A percentile compares a stretch with the other conserved stretches of the same genome.
Evolutionary conservation across 2,797 vertebrate genomes (phyloP).

Genomic region (Cuniculus paca): DNA sequence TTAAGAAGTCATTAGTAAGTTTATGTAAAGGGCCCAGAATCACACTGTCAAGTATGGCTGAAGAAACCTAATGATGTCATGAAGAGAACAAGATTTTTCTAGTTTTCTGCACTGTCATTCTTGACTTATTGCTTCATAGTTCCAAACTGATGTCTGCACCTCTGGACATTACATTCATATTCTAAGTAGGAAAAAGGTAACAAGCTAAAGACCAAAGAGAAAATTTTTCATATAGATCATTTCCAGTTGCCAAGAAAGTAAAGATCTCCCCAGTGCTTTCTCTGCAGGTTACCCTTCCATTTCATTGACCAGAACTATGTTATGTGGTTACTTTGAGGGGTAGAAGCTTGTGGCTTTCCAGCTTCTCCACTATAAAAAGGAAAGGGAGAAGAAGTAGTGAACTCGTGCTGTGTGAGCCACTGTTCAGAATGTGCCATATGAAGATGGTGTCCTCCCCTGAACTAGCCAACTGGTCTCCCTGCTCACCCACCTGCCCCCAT

Average conservation of each 20-base stretch:
- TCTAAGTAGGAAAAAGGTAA: background rate
- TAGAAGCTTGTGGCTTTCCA: background rate
- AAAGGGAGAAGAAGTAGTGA: background rate
- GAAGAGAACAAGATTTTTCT: background rate
- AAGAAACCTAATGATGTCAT: background rate
- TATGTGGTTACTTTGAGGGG: background rate
- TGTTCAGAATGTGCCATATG: background rate
- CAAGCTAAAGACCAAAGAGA: background rate
- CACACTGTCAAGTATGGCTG: background rate
- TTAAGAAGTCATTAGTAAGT: background rate
- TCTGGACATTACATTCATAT: background rate
- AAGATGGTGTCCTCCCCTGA: background rate
- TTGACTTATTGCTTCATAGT: background rate
- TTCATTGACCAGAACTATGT: background rate
- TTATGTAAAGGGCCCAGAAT: background rate
- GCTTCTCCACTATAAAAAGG: background rate
- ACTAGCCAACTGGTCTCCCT: background rate
- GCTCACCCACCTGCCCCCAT: background rate
- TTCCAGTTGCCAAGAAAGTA: background rate
- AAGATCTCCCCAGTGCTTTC: background rate
- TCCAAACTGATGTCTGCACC: background rate
- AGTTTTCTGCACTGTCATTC: constrained; percentile 2
- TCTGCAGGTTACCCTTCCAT: background rate
- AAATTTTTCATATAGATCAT: too few species aligned
- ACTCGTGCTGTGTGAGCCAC: background rate